phyloP scores from a whole-genome alignment of 2,797 vertebrate species.

The Borostomias antarcticus region DNA sequence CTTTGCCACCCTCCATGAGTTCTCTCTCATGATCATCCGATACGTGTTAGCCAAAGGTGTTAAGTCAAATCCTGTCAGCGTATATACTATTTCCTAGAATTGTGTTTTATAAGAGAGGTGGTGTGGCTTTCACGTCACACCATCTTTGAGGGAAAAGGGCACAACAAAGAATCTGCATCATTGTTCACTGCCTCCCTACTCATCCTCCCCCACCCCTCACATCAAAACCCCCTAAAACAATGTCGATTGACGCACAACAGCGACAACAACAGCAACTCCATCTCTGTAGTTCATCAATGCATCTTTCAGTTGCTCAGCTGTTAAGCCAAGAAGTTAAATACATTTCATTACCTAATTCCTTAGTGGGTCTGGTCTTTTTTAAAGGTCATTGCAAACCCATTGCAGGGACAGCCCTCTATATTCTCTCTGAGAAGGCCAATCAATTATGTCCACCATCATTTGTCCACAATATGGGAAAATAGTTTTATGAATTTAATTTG shows the following conservation, averaged over 20 bases:
- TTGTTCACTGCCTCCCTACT: slow-evolving; percentile 20
- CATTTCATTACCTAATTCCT: slow-evolving; percentile 18
- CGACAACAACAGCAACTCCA: background rate
- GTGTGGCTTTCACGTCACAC: slow-evolving; percentile 11
- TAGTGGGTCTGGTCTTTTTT: slow-evolving; percentile 1
- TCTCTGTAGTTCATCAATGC: background rate
- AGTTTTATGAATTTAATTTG: background rate
- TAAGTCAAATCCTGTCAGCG: slow-evolving; percentile 27
- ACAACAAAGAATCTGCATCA: background rate
- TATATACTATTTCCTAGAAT: slow-evolving; percentile 48
- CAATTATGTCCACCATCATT: slow-evolving; percentile 18
- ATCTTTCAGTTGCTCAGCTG: background rate
- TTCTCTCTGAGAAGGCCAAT: background rate
- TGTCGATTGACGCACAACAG: background rate
- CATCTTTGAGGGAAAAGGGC: background rate
- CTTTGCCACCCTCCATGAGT: background rate
- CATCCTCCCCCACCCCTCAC: background rate
- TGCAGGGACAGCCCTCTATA: background rate
- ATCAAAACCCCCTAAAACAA: too few relatives aligned
- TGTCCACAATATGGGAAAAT: slow-evolving; percentile 3
- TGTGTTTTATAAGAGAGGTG: slow-evolving; percentile 33
- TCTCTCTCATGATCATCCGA: slow-evolving; percentile 33
- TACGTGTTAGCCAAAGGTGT: slow-evolving; percentile 14
- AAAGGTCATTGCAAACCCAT: slow-evolving; percentile 2
- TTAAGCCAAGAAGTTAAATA: slow-evolving; percentile 10